Percentiles rank a stretch among this genome's conserved stretches.
Evolutionary conservation across 2,113 vertebrate species (phyloP).

Genomic region (Amphilophus citrinellus): DNA sequence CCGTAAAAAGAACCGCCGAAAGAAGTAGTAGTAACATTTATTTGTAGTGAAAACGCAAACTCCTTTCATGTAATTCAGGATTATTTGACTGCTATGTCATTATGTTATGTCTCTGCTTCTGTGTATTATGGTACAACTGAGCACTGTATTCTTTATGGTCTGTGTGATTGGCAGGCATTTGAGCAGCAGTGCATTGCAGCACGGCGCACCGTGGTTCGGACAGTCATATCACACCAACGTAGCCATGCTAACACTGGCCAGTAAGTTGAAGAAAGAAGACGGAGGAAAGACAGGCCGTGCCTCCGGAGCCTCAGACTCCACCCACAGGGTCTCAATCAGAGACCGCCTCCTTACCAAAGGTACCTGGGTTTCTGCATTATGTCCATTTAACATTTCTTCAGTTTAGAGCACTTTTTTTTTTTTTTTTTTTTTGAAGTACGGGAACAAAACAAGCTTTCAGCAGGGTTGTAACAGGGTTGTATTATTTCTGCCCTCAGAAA

Average conservation of each 20-base stretch:
- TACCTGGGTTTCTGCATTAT: slow-evolving; percentile 52
- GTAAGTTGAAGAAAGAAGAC: slow-evolving; percentile 95
- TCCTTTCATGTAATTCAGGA: not conserved
- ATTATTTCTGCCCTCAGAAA: not conserved
- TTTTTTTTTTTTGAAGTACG: not conserved
- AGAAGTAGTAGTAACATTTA: not conserved
- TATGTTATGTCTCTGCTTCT: not conserved
- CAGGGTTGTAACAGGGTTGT: no score
- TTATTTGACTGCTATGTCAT: not conserved
- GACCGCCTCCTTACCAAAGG: slow-evolving; percentile 98
- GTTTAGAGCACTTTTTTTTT: not conserved
- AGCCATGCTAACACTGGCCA: slow-evolving; percentile 96
- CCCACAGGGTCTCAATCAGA: slow-evolving; percentile 92
- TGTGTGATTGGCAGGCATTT: slow-evolving; percentile 47
- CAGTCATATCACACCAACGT: slow-evolving; percentile 47
- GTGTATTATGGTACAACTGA: not conserved
- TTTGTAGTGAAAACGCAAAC: not conserved
- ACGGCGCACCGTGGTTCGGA: slow-evolving; percentile 46
- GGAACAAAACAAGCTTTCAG: no score
- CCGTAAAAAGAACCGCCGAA: not conserved
- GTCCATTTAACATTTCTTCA: not conserved
- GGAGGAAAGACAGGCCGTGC: slow-evolving; percentile 87
- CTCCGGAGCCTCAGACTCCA: slow-evolving; percentile 85
- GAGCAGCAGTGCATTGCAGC: slow-evolving; percentile 34
- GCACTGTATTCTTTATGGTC: not conserved